Evolutionary conservation across 2,113 vertebrate genomes (phyloP).

Genomic region (Emydocephalus ijimae): DNA sequence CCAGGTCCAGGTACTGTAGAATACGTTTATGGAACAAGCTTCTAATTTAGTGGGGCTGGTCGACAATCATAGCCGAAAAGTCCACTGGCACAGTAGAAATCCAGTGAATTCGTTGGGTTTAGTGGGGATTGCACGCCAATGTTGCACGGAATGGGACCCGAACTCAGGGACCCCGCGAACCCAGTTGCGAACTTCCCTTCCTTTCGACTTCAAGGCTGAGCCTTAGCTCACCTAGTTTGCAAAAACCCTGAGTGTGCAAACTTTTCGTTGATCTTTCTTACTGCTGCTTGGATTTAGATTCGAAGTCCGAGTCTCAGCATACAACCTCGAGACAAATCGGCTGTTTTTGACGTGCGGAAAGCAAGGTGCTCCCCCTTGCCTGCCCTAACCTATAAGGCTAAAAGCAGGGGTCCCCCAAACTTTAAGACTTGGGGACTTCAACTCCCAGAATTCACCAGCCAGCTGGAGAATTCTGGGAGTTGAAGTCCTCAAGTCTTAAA

Average conservation of each 20-base stretch:
- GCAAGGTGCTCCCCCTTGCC: not conserved
- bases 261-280: not conserved
- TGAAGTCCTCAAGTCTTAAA: too few relatives aligned
- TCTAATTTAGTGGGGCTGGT: not conserved
- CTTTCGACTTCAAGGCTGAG: not conserved
- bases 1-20: not conserved
- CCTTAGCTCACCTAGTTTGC: not conserved
- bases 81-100: not conserved
- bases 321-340: not conserved
- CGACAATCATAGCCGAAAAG: not conserved
- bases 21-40: too few relatives aligned
- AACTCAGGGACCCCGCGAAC: not conserved
- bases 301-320: not conserved
- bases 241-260: not conserved
- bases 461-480: too few relatives aligned
- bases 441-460: too few relatives aligned
- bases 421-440: too few relatives aligned
- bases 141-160: not conserved
- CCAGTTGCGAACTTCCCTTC: not conserved
- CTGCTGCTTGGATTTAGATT: not conserved
- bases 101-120: not conserved
- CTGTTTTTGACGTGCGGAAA: not conserved
- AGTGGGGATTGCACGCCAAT: not conserved
- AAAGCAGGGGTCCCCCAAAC: too few relatives aligned
- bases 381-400: not conserved